Conservation (phyloP, 2,888 invertebrate genomes). For the Theodoxus fluviatilis region DNA sequence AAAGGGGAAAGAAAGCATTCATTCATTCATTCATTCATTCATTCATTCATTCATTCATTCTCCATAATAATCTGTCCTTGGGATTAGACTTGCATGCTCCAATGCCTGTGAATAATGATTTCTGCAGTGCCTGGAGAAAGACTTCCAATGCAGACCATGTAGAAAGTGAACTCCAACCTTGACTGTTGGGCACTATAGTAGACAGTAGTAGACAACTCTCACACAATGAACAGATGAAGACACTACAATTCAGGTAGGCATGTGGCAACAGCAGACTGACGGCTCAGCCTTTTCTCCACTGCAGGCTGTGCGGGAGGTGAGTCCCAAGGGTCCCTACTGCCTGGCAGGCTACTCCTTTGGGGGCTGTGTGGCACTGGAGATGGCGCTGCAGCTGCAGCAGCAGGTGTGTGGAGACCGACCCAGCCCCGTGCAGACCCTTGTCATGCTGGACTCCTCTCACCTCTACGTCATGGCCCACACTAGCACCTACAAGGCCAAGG, state of each 20-base stretch:
- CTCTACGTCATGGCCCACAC: slow-evolving; percentile 67
- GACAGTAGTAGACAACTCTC: too few species aligned
- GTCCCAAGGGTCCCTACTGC: slow-evolving; percentile 84
- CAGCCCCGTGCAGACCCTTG: slow-evolving; percentile 68
- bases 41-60: too few species aligned
- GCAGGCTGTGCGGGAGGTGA: slow-evolving; percentile 78
- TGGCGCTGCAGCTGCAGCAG: slow-evolving; percentile 82
- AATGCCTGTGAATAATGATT: too few species aligned
- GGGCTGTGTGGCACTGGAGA: slow-evolving; percentile 92
- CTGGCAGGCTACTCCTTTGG: slow-evolving; percentile 96
- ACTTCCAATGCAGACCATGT: background rate
- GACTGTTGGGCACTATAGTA: too few species aligned
- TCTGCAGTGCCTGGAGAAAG: too few species aligned
- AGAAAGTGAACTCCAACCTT: background rate
- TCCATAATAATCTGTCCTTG: too few species aligned
- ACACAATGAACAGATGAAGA: too few species aligned
- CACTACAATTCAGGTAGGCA: too few species aligned
- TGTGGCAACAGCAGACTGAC: too few species aligned
- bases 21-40: too few species aligned
- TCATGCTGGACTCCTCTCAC: slow-evolving; percentile 83
- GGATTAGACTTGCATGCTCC: too few species aligned
- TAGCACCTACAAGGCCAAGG: slow-evolving; percentile 48
- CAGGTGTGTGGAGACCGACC: slow-evolving; percentile 25
- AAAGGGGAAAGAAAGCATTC: too few species aligned
- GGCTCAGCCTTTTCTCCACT: slow-evolving; percentile 37